Percentiles rank a stretch among this genome's conserved stretches.
Evolutionary conservation across 2,113 vertebrate genomes (phyloP).

Genomic region (Glareola pratincola): DNA sequence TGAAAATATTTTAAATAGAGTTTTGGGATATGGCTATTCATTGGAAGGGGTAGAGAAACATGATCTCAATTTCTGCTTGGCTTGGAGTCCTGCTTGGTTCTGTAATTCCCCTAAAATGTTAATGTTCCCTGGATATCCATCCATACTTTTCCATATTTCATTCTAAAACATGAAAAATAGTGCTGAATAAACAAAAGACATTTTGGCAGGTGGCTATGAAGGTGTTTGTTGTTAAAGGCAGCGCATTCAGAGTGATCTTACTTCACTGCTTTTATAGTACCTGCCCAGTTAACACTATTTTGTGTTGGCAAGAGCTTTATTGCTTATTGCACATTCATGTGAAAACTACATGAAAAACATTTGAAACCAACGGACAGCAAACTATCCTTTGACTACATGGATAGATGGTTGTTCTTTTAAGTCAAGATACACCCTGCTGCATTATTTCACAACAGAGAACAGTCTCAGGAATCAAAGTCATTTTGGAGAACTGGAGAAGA

Average conservation of each 20-base stretch:
- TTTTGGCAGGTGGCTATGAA: not conserved
- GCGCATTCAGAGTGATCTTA: not conserved
- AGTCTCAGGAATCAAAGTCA: not conserved
- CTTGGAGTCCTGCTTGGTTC: not conserved
- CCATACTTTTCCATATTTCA: not conserved
- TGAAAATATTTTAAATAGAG: not conserved
- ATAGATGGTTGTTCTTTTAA: not conserved
- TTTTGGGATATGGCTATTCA: not conserved
- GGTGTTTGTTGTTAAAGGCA: not conserved
- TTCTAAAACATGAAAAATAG: not conserved
- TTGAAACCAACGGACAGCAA: not conserved
- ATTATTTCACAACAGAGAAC: not conserved
- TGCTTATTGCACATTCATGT: not conserved
- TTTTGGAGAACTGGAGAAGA: not conserved
- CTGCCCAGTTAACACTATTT: not conserved
- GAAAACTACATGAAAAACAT: not conserved
- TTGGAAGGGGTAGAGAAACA: not conserved
- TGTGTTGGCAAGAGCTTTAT: not conserved
- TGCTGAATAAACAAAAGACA: not conserved
- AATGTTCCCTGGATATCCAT: not conserved
- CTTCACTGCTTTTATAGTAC: not conserved
- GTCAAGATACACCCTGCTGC: not conserved
- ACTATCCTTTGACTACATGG: not conserved
- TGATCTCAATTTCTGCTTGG: not conserved
- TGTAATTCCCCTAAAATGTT: not conserved